Percentiles rank a stretch among this genome's conserved stretches.
phyloP scores from a whole-genome alignment of 2,888 invertebrate genomes.

The Sabellastarte sp. region DNA sequence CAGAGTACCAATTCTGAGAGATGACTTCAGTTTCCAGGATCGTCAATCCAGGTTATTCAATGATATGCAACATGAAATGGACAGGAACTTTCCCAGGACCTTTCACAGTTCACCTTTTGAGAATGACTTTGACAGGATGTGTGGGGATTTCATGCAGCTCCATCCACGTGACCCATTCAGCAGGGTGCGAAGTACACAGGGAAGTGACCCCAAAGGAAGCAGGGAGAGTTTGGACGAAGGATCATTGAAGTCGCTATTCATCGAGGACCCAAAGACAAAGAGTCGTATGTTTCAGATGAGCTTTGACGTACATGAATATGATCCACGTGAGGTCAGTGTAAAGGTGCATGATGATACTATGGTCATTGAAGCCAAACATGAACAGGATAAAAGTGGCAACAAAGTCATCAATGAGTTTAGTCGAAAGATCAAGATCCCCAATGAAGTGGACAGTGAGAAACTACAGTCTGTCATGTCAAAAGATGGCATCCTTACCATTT shows the following conservation, averaged over 20 bases:
- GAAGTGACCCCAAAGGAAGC: slow-evolving; percentile 10
- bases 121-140: slow-evolving; percentile 12
- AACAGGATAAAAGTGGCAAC: slow-evolving; percentile 9
- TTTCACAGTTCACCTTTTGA: neutral
- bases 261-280: slow-evolving; percentile 22
- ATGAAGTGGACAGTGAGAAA: slow-evolving; percentile 24
- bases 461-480: slow-evolving; percentile 19
- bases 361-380: slow-evolving; percentile 19
- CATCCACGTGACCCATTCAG: slow-evolving; percentile 5
- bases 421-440: slow-evolving; percentile 20
- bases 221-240: slow-evolving; percentile 22
- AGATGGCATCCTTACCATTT: slow-evolving; percentile 25
- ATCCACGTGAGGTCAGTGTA: slow-evolving; percentile 20
- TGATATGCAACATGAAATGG: slow-evolving; percentile 21
- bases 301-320: slow-evolving; percentile 28
- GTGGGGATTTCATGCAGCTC: slow-evolving; percentile 19
- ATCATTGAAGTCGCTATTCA: slow-evolving; percentile 12
- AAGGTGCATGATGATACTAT: slow-evolving; percentile 17
- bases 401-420: slow-evolving; percentile 19
- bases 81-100: slow-evolving; percentile 9
- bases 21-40: slow-evolving; percentile 14
- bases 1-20: slow-evolving; percentile 19
- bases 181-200: neutral
- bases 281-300: slow-evolving; percentile 25
- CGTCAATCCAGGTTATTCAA: neutral